Percentiles rank a stretch among this genome's conserved stretches.
Evolutionary conservation across 2,113 vertebrate genomes (phyloP).

Genomic region (Tor tambroides): DNA sequence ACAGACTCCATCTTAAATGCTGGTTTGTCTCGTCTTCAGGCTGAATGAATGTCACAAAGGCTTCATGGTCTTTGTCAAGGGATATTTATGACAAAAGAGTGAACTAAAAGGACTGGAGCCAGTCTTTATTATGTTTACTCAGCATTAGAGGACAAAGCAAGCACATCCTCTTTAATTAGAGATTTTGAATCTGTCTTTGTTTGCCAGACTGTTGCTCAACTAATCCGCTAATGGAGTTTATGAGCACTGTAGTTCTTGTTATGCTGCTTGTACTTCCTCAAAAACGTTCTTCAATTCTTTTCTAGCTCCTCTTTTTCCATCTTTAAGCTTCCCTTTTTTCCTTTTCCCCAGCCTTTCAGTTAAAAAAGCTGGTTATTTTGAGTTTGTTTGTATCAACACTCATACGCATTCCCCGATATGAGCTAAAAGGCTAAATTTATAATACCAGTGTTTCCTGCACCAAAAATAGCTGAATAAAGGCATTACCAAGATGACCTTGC

Average conservation of each 20-base stretch:
- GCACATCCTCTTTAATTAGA: conserved; percentile 24
- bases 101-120: conserved; percentile 16
- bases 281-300: not conserved
- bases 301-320: not conserved
- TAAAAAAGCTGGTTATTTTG: not conserved
- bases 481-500: not conserved
- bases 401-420: not conserved
- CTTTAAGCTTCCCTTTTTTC: not conserved
- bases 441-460: not conserved
- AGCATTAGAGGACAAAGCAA: conserved; percentile 15
- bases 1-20: not conserved
- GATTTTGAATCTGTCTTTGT: conserved; percentile 16
- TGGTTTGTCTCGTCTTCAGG: conserved; percentile 28
- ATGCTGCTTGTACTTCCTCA: not conserved
- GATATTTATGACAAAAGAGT: conserved; percentile 28
- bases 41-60: conserved; percentile 1
- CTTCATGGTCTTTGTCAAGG: conserved; percentile 2
- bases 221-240: not conserved
- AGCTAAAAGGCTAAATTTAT: not conserved
- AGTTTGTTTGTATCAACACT: not conserved
- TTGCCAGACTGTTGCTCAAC: not conserved
- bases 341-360: not conserved
- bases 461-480: not conserved
- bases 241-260: conserved; percentile 14
- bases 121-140: conserved; percentile 1